A percentile compares a stretch with the other conserved stretches of the same genome.
These are phyloP conservation scores for Pollicipes pollicipes DNA, from an alignment of 1,140 invertebrate genomes.

Conservation along the genomic window DNA sequence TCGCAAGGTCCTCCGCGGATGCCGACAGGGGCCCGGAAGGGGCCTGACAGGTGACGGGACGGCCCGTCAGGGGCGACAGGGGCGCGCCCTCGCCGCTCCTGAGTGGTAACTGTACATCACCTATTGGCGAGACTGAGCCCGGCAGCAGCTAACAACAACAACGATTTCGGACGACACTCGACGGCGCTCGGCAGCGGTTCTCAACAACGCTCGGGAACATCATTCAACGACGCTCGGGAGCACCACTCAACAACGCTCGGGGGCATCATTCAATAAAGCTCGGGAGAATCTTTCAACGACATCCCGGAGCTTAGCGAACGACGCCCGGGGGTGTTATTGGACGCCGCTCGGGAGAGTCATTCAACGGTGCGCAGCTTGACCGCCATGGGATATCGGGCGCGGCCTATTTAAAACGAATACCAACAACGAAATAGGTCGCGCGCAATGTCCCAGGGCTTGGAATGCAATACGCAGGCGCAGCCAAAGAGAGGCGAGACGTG, in stretches of 20 bases:
- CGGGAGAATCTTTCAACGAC: too few relatives aligned
- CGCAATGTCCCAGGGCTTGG: background rate
- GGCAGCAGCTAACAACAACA: background rate
- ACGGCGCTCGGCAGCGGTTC: too few relatives aligned
- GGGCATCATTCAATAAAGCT: background rate
- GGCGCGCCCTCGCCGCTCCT: background rate
- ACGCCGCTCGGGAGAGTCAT: background rate
- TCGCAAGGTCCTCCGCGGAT: too few relatives aligned
- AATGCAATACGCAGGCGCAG: too few relatives aligned
- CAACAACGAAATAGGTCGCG: background rate
- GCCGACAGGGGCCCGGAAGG: too few relatives aligned
- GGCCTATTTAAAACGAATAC: background rate
- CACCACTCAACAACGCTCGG: background rate
- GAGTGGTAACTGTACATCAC: conserved; percentile 1
- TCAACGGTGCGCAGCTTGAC: background rate
- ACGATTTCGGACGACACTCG: too few relatives aligned
- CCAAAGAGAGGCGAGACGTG: too few relatives aligned
- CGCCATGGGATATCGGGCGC: background rate
- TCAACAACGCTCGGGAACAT: background rate
- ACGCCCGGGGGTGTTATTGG: too few relatives aligned
- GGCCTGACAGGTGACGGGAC: too few relatives aligned
- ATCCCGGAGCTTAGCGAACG: too few relatives aligned
- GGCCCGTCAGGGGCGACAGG: background rate
- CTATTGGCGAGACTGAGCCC: background rate
- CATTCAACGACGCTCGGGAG: background rate